Percentiles rank a stretch among this genome's conserved stretches.
phyloP scores from a whole-genome alignment of 2,113 vertebrate species.

The Charina bottae region DNA sequence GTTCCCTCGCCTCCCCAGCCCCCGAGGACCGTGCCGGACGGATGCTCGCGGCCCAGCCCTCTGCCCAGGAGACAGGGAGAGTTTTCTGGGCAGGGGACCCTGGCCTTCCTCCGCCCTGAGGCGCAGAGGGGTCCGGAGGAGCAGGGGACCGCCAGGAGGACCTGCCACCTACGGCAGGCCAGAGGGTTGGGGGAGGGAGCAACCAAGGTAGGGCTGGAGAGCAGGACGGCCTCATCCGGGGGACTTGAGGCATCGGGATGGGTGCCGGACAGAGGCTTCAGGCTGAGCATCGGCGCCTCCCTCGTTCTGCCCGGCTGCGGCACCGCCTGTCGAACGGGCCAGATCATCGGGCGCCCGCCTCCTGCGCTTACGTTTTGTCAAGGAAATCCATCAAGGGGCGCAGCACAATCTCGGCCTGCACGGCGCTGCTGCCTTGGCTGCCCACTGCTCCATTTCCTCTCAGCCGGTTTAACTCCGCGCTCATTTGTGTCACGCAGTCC shows the following conservation, averaged over 20 bases:
- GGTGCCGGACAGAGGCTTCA: background rate
- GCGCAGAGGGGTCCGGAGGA: background rate
- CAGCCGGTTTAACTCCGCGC: slow-evolving; percentile 89
- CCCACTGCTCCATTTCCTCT: slow-evolving; percentile 77
- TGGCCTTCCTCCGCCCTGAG: background rate
- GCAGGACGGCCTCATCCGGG: background rate
- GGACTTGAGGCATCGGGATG: background rate
- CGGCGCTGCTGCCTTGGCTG: slow-evolving; percentile 86
- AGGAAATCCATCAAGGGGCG: slow-evolving; percentile 96
- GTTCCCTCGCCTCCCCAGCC: background rate
- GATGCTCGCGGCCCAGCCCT: background rate
- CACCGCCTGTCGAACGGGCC: background rate
- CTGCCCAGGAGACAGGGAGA: background rate
- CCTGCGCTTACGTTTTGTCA: slow-evolving; percentile 88
- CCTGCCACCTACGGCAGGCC: background rate
- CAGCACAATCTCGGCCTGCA: slow-evolving; percentile 91
- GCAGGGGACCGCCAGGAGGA: background rate
- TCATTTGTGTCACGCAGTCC: slow-evolving; percentile 96
- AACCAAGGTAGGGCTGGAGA: background rate
- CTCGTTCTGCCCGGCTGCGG: background rate
- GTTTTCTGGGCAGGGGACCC: background rate
- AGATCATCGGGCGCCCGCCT: background rate
- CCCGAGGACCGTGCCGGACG: background rate
- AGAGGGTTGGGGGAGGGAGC: background rate
- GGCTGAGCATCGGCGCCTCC: background rate